A percentile compares a stretch with the other conserved stretches of the same genome.
Evolutionary conservation across 2,113 vertebrate species (phyloP).

Genomic region (Mohoua ochrocephala): DNA sequence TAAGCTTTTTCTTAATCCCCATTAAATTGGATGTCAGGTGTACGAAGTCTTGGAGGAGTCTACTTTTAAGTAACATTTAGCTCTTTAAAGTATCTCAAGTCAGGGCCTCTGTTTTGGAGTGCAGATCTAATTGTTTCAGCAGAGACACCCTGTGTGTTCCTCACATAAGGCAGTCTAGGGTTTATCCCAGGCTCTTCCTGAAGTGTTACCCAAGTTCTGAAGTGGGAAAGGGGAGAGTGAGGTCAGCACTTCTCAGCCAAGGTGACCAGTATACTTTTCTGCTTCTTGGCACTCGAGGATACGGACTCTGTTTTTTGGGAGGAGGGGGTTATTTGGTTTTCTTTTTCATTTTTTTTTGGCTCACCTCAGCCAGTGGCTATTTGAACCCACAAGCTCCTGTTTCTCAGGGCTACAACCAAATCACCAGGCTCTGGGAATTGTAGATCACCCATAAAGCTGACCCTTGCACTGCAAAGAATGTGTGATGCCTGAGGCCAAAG

Average conservation of each 20-base stretch:
- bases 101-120: background rate
- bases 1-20: background rate
- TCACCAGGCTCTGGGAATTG: background rate
- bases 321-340: rapidly evolving
- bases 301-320: background rate
- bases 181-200: background rate
- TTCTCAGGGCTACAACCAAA: background rate
- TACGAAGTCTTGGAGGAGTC: background rate
- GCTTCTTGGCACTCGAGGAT: background rate
- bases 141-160: background rate
- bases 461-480: background rate
- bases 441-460: background rate
- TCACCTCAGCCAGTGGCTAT: background rate
- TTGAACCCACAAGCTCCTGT: background rate
- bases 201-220: background rate
- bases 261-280: background rate
- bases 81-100: background rate
- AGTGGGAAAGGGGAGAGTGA: background rate
- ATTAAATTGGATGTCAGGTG: background rate
- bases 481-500: background rate
- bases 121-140: background rate
- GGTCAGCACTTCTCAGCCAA: background rate
- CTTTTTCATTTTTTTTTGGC: background rate
- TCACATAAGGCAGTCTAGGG: background rate
- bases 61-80: background rate